A percentile compares a stretch with the other conserved stretches of the same genome.
Conservation (phyloP, 2,888 invertebrate species). For the Elgonia sp. region DNA sequence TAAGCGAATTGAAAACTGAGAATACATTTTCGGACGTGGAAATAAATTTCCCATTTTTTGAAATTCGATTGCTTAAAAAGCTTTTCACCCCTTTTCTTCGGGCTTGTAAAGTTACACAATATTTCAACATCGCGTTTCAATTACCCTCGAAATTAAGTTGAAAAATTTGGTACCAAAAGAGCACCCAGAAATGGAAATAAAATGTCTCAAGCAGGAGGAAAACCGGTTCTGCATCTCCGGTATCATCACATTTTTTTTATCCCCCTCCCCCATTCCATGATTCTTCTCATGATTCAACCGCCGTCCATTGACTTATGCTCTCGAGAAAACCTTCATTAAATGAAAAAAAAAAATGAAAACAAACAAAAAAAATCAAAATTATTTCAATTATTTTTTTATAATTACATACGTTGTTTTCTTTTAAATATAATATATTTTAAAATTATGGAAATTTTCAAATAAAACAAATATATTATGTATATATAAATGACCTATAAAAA, state of each 20-base stretch:
- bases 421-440: no score
- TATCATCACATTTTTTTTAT: conserved; percentile 70
- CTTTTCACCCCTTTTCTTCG: neutral
- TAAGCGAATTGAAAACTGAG: neutral
- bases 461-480: no score
- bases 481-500: no score
- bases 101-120: conserved; percentile 34
- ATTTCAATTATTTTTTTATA: no score
- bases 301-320: conserved; percentile 52
- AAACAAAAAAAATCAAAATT: no score
- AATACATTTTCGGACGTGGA: neutral
- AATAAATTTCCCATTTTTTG: no score
- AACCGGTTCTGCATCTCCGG: conserved; percentile 75
- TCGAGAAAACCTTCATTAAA: neutral
- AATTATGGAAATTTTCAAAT: no score
- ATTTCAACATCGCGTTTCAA: conserved; percentile 44
- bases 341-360: no score
- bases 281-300: conserved; percentile 64
- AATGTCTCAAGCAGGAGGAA: conserved; percentile 55
- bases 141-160: conserved; percentile 66
- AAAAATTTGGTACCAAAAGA: conserved; percentile 63
- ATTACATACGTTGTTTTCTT: no score
- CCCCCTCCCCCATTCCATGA: conserved; percentile 30
- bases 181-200: conserved; percentile 67
- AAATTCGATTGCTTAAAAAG: no score